phyloP scores from a whole-genome alignment of 1,140 invertebrate genomes.

The Polyergus mexicanus region DNA sequence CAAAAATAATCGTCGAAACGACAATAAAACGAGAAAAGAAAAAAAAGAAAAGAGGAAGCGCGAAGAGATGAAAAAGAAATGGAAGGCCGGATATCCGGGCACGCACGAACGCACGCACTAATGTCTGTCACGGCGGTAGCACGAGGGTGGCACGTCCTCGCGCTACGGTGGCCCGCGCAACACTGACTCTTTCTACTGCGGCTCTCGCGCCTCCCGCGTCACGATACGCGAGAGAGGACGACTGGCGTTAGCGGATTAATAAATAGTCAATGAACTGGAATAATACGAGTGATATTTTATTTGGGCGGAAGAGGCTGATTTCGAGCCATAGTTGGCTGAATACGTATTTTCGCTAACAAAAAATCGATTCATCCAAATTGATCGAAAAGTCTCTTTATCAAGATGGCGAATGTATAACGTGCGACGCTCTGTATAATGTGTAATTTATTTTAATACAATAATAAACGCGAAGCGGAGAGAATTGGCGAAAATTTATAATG shows the following conservation, averaged over 20 bases:
- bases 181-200: conserved; percentile 80
- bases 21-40: background rate
- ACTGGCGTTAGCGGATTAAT: background rate
- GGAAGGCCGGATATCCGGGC: background rate
- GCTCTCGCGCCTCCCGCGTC: too few species aligned
- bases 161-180: conserved; percentile 82
- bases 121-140: conserved; percentile 9
- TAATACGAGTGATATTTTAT: background rate
- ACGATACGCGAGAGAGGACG: background rate
- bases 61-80: background rate
- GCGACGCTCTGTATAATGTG: background rate
- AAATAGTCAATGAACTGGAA: conserved; percentile 7
- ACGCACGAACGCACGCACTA: conserved; percentile 22
- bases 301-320: background rate
- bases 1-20: conserved; percentile 7
- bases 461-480: background rate
- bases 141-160: conserved; percentile 73
- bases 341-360: background rate
- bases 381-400: background rate
- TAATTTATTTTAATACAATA: background rate
- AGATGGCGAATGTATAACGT: background rate
- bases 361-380: background rate
- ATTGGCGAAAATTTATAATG: background rate
- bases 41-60: background rate
- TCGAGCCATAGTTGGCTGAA: background rate